These are phyloP conservation scores for Tachina fera DNA, from an alignment of 2,888 invertebrate species.

Conservation along the genomic window DNA sequence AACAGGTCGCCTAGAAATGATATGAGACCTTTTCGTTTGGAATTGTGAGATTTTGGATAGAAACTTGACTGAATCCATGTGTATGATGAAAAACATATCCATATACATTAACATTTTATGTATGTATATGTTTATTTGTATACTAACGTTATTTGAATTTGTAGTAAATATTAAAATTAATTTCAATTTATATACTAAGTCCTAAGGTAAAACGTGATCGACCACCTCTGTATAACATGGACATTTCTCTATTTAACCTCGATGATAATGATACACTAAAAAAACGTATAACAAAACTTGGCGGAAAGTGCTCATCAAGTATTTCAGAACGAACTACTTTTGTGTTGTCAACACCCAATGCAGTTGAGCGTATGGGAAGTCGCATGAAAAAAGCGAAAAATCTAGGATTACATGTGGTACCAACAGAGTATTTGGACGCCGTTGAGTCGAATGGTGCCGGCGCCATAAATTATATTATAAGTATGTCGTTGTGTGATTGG, in stretches of 20 bases:
- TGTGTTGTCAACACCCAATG: constrained; percentile 88
- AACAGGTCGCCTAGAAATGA: no score
- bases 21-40: no score
- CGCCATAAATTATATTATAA: constrained; percentile 86
- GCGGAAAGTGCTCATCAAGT: constrained; percentile 89
- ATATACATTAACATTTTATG: no score
- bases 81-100: no score
- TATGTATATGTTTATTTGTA: no score
- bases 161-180: not conserved
- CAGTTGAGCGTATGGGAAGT: constrained; percentile 87
- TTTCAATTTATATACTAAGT: constrained; percentile 76
- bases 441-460: constrained; percentile 85
- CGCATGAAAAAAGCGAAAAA: constrained; percentile 87
- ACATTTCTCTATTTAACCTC: constrained; percentile 88
- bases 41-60: no score
- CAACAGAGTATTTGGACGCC: constrained; percentile 89
- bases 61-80: no score
- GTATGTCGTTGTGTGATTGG: constrained; percentile 92
- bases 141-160: not conserved
- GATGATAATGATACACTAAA: constrained; percentile 86
- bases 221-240: constrained; percentile 90
- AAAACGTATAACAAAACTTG: constrained; percentile 87
- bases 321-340: constrained; percentile 86
- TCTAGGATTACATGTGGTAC: constrained; percentile 91
- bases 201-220: constrained; percentile 87